phyloP scores from a whole-genome alignment of 2,113 vertebrate genomes.

The Podilymbus podiceps region DNA sequence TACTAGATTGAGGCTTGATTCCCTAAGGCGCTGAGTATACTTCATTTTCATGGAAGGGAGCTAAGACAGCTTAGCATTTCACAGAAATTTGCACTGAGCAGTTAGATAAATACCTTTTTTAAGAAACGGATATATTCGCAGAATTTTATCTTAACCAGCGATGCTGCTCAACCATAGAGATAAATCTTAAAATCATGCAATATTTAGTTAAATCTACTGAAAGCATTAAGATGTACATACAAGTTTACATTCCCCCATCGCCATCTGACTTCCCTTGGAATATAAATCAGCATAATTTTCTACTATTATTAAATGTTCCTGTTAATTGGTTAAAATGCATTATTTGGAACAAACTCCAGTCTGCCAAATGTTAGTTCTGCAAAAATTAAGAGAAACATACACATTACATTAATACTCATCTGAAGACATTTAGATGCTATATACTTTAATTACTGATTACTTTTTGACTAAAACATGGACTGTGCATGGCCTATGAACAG shows the following conservation, averaged over 20 bases:
- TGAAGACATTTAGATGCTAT: not conserved
- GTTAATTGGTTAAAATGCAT: constrained; percentile 52
- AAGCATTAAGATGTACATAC: not conserved
- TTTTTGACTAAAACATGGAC: not conserved
- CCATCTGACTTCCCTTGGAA: not conserved
- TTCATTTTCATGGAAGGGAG: not conserved
- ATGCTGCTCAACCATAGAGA: not conserved
- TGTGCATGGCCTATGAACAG: not conserved
- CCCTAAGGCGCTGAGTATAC: not conserved
- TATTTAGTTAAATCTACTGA: not conserved
- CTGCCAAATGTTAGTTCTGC: not conserved
- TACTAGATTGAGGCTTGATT: not conserved
- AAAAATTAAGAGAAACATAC: constrained; percentile 33
- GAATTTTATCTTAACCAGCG: not conserved
- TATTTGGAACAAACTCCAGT: constrained; percentile 57
- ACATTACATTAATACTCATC: not conserved
- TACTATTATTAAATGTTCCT: constrained; percentile 31
- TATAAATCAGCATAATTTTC: constrained; percentile 25
- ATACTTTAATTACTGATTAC: not conserved
- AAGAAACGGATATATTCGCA: not conserved
- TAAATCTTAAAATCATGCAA: not conserved
- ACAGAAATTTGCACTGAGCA: not conserved
- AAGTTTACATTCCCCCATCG: not conserved
- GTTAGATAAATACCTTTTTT: not conserved
- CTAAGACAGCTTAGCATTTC: not conserved